Evolutionary conservation across 2,888 invertebrate species (phyloP).

Genomic region (Dendrolimus houi): DNA sequence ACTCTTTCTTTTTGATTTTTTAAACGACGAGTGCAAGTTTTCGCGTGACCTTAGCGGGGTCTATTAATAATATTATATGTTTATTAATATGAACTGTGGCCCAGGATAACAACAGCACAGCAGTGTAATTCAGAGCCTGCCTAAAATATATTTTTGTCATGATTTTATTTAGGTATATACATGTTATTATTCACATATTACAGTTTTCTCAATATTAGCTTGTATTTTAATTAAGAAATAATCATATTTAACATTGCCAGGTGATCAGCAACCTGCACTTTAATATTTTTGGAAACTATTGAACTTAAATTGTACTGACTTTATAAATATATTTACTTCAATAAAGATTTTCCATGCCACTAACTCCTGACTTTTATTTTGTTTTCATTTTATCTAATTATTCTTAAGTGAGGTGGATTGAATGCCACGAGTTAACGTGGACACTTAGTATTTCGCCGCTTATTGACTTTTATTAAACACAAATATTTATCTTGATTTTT

Average conservation of each 20-base stretch:
- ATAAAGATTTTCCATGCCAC: conserved; percentile 78
- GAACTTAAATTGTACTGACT: conserved; percentile 79
- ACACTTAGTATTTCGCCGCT: too few species aligned
- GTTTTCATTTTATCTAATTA: conserved; percentile 3
- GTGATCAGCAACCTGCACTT: conserved; percentile 78
- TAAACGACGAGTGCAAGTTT: conserved; percentile 42
- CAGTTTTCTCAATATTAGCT: conserved; percentile 78
- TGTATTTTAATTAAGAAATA: conserved; percentile 78
- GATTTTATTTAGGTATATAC: conserved; percentile 77
- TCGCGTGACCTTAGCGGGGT: conserved; percentile 55
- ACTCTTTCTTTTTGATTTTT: conserved; percentile 39
- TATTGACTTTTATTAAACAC: too few species aligned
- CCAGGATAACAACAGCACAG: conserved; percentile 71
- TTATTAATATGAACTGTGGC: conserved; percentile 70
- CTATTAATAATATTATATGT: conserved; percentile 61
- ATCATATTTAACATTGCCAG: conserved; percentile 78
- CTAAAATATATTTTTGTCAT: conserved; percentile 78
- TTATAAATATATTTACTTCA: conserved; percentile 79
- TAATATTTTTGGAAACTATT: conserved; percentile 79
- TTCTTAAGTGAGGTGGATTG: too few species aligned
- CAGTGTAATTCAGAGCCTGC: conserved; percentile 73
- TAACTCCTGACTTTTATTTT: conserved; percentile 19
- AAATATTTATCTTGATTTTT: too few species aligned
- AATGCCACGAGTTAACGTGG: too few species aligned
- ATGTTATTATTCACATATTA: conserved; percentile 77